Evolutionary conservation across 2,888 invertebrate species (phyloP).

Genomic region (Eumerus sabulonum): DNA sequence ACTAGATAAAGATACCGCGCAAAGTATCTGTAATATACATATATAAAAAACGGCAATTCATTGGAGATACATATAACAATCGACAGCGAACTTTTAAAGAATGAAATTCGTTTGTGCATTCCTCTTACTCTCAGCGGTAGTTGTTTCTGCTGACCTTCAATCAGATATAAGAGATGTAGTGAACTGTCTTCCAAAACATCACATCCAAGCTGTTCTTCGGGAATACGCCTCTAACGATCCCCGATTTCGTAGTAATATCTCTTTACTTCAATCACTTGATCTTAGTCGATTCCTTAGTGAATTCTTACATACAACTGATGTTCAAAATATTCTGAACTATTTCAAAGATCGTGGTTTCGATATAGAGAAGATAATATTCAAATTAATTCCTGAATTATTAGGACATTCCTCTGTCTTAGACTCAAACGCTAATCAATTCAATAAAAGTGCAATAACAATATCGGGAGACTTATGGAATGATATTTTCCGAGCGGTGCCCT

Average conservation of each 20-base stretch:
- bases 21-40: no score
- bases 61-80: no score
- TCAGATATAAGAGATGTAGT: constrained; percentile 22
- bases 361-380: background rate
- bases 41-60: no score
- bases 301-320: constrained; percentile 9
- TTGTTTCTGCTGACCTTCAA: constrained; percentile 28
- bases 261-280: background rate
- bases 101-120: constrained; percentile 15
- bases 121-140: constrained; percentile 20
- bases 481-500: background rate
- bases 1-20: no score
- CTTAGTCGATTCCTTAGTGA: background rate
- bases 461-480: background rate
- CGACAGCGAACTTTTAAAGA: background rate
- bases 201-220: background rate
- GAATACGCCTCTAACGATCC: background rate
- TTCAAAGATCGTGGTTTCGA: constrained; percentile 28
- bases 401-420: background rate
- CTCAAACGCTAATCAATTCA: background rate
- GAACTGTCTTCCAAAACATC: constrained; percentile 4
- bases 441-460: background rate
- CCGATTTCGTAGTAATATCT: no score
- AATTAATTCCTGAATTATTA: background rate
- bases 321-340: constrained; percentile 13